phyloP scores from a whole-genome alignment of 2,888 invertebrate species.

The Eupelmus urozonus region DNA sequence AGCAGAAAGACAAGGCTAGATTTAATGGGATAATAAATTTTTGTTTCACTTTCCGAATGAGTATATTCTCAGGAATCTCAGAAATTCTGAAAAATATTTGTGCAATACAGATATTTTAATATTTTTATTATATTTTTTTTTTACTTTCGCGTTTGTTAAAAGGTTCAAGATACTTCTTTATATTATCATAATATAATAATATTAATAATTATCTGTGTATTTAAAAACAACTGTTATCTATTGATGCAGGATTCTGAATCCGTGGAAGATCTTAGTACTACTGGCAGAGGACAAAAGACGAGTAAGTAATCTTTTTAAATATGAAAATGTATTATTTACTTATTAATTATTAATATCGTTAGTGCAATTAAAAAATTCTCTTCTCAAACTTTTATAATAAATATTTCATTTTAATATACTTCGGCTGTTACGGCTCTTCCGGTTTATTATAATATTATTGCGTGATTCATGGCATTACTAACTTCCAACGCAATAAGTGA shows the following conservation, averaged over 20 bases:
- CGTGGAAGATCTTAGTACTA: constrained; percentile 76
- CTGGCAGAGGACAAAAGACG: constrained; percentile 65
- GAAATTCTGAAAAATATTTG: no score
- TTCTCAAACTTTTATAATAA: constrained; percentile 30
- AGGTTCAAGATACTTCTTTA: no score
- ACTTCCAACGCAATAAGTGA: constrained; percentile 45
- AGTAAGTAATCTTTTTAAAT: constrained; percentile 66
- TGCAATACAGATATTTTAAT: no score
- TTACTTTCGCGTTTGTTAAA: no score
- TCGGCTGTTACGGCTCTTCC: constrained; percentile 60
- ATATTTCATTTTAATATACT: constrained; percentile 43
- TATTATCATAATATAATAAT: no score
- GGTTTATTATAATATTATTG: constrained; percentile 52
- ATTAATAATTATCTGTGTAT: neutral
- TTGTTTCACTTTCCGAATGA: constrained; percentile 28
- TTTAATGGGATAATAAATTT: constrained; percentile 41
- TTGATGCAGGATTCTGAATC: constrained; percentile 78
- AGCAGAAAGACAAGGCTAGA: constrained; percentile 50
- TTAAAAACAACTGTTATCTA: neutral
- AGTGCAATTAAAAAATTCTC: constrained; percentile 12
- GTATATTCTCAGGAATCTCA: constrained; percentile 30
- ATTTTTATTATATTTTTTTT: no score
- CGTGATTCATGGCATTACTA: constrained; percentile 55
- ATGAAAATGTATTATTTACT: neutral
- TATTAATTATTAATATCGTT: constrained; percentile 34